Base-by-base conservation (phyloP, 2,797 vertebrate species). In the Gambusia yucatana region DNA sequence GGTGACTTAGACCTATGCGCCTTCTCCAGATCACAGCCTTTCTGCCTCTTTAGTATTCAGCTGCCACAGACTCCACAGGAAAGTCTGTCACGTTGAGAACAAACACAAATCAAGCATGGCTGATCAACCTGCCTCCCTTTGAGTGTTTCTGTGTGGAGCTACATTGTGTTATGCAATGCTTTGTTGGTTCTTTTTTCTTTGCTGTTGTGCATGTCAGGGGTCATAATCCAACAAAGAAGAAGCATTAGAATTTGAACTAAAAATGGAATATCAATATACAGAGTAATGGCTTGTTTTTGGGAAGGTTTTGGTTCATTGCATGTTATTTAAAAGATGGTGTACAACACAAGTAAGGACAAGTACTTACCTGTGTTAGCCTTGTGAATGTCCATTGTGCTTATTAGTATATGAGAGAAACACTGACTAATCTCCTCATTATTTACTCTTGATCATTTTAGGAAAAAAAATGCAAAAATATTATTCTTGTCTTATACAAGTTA, bases 41-140 rank as follows among this genome's bases (percentile, higher is more conserved):
- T 30, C 86, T 82, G 52, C 70, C 82, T 90, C 78, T 85, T 94
- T 91, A 91, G 93, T 90, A 93, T 95, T 94, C 94, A 89, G 74
- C 80, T 7, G 67, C 80, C 76, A 75, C 86, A 87, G 80, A 85
- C 87, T 82, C 76, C 80, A 85, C 83, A 80, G 84, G 82, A 92
- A 89, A 81, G 86, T 87, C 86, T 93, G 86, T 80, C 74, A 73
- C 63, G 59, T 81, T 22, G 75, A 91, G 88, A 90, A 93, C 81
- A 92, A 90, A 89, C 76, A 76, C 86, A 92, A 92, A 92, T 84
- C 84, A 76, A 76, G 86, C 91, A 89, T 82, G 82, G 88, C 89
- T 92, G 87, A 90, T 91, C 82, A 86, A 89, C 88, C 89, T 77
- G 72, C 75, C 80, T 86, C 77, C 72, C 82, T 88, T 81, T 84